Percentiles rank a stretch among this genome's conserved stretches.
Evolutionary conservation across 2,113 vertebrate species (phyloP).

Genomic region (Larimichthys polyactis): DNA sequence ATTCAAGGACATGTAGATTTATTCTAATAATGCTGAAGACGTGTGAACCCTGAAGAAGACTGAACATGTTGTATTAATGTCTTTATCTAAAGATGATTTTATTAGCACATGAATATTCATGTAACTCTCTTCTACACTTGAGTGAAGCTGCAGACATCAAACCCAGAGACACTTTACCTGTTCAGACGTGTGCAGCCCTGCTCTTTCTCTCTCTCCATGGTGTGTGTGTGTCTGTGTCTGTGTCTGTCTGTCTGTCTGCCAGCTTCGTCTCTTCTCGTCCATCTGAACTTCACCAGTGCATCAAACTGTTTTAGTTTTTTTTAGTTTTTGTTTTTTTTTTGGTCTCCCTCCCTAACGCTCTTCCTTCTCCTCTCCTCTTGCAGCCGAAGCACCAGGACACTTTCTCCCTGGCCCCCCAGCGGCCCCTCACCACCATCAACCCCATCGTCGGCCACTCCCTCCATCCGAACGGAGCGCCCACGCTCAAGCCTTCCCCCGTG

Average conservation of each 20-base stretch:
- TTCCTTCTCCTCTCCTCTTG: background rate
- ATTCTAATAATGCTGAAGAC: too few relatives aligned
- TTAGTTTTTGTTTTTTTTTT: background rate
- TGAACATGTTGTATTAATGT: too few relatives aligned
- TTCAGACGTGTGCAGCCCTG: too few relatives aligned
- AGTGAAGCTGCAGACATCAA: too few relatives aligned
- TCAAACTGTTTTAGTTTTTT: background rate
- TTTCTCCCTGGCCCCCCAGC: conserved; percentile 80
- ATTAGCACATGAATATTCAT: too few relatives aligned
- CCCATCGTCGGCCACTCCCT: conserved; percentile 80
- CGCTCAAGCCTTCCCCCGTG: conserved; percentile 80
- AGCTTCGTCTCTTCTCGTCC: background rate
- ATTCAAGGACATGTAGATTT: too few relatives aligned
- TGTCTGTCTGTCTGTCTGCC: background rate
- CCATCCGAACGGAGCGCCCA: conserved; percentile 79
- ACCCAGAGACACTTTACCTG: too few relatives aligned
- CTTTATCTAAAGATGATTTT: too few relatives aligned
- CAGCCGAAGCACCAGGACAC: conserved; percentile 81
- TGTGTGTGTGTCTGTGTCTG: background rate
- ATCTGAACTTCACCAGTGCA: background rate
- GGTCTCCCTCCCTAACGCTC: too few relatives aligned
- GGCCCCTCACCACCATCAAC: conserved; percentile 82
- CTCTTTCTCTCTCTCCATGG: too few relatives aligned
- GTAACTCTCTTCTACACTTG: too few relatives aligned
- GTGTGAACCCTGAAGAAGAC: too few relatives aligned